Evolutionary conservation across 2,113 vertebrate species (phyloP).

Genomic region (Dipodomys merriami): DNA sequence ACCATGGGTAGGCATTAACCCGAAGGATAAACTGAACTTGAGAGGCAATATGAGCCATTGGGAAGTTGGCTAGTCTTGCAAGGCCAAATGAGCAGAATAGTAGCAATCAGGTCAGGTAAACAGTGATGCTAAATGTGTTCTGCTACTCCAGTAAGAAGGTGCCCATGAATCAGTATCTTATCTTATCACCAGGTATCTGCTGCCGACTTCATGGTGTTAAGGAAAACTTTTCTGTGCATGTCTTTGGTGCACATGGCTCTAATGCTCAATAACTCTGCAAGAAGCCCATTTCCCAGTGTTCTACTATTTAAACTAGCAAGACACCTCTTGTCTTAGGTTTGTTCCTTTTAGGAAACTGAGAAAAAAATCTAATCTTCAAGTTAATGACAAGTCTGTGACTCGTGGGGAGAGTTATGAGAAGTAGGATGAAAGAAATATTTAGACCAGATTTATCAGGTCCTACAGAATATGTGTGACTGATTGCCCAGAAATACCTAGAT

Average conservation of each 20-base stretch:
- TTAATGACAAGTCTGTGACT: not conserved
- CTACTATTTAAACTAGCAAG: not conserved
- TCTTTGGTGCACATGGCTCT: not conserved
- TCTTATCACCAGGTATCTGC: not conserved
- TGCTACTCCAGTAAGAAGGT: not conserved
- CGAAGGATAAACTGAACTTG: not conserved
- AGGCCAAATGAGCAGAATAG: not conserved
- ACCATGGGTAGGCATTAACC: not conserved
- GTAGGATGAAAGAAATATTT: not conserved
- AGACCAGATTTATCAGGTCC: not conserved
- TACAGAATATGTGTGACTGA: not conserved
- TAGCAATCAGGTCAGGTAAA: not conserved
- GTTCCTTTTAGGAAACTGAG: slow-evolving; percentile 11
- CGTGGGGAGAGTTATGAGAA: not conserved
- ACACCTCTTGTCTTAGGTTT: not conserved
- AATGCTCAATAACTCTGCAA: not conserved
- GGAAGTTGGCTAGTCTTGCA: not conserved
- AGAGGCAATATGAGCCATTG: not conserved
- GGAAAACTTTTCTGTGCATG: not conserved
- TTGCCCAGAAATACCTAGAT: not conserved
- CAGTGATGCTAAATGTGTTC: too few relatives aligned
- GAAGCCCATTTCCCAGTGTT: not conserved
- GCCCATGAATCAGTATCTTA: too few relatives aligned
- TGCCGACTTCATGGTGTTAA: not conserved
- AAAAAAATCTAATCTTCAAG: slow-evolving; percentile 30